These are phyloP conservation scores for Periparus ater DNA, from an alignment of 2,797 vertebrate species.

Conservation along the genomic window DNA sequence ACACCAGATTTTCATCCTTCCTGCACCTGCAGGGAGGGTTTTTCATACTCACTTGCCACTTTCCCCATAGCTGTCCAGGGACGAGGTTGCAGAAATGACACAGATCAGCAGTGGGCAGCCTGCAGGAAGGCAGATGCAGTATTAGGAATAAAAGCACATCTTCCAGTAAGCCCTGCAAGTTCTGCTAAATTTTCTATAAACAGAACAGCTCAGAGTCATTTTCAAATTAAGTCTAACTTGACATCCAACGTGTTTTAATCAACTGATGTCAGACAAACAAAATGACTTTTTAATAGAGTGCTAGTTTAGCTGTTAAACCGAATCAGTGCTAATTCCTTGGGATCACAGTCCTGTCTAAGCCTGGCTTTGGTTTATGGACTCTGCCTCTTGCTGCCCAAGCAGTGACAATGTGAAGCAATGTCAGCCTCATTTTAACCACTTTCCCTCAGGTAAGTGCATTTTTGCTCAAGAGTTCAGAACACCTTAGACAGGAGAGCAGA, in stretches of 20 bases:
- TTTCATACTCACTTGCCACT: slow-evolving; percentile 84
- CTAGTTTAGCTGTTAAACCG: background rate
- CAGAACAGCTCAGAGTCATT: background rate
- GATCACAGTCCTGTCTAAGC: background rate
- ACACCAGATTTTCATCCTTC: background rate
- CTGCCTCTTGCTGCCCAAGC: background rate
- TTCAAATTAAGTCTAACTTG: background rate
- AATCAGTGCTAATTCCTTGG: background rate
- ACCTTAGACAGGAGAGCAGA: background rate
- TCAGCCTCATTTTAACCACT: background rate
- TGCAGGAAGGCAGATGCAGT: slow-evolving; percentile 52
- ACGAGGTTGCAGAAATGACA: slow-evolving; percentile 82
- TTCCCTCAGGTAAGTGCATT: background rate
- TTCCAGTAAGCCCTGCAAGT: background rate
- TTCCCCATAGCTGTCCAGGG: slow-evolving; percentile 87
- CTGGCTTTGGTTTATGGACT: background rate
- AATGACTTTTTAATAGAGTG: background rate
- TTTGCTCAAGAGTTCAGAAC: background rate
- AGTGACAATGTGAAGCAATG: background rate
- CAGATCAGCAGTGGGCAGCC: slow-evolving; percentile 90
- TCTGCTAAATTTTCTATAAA: background rate
- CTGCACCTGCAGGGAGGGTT: background rate
- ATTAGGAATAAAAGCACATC: background rate
- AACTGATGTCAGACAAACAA: background rate
- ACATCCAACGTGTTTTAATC: background rate